Evolutionary conservation across 2,113 vertebrate genomes (phyloP).

Genomic region (Chlorodrepanis virens): DNA sequence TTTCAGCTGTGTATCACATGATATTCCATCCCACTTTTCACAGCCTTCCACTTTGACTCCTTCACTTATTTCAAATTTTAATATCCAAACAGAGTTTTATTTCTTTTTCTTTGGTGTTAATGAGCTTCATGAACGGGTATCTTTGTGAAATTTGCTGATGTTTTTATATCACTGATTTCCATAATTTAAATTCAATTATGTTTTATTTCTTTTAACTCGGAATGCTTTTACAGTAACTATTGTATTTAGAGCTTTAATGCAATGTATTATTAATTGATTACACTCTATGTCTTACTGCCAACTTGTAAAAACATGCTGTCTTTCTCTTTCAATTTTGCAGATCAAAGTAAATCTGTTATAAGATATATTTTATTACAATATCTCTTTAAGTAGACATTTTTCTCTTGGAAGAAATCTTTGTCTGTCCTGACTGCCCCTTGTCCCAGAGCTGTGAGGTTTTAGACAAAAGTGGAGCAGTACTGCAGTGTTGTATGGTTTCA

Average conservation of each 20-base stretch:
- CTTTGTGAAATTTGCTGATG: not conserved
- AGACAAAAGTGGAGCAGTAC: not conserved
- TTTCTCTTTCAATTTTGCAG: not conserved
- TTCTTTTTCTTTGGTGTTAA: not conserved
- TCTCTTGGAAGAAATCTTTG: not conserved
- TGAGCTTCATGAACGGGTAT: not conserved
- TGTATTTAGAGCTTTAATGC: not conserved
- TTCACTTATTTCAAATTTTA: not conserved
- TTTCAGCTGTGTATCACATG: not conserved
- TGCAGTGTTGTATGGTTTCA: not conserved
- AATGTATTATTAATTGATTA: not conserved
- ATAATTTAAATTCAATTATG: not conserved
- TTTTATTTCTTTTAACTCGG: conserved; percentile 3
- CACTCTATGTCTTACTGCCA: not conserved
- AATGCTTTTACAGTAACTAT: not conserved
- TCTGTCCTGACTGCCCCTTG: not conserved
- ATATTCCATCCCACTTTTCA: not conserved
- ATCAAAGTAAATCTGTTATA: not conserved
- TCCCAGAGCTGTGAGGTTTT: not conserved
- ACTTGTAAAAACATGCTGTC: not conserved
- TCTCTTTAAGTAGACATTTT: not conserved
- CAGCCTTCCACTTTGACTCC: not conserved
- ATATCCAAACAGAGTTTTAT: not conserved
- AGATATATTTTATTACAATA: not conserved
- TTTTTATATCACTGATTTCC: not conserved